Evolutionary conservation across 2,113 vertebrate genomes (phyloP), one percentile per base, ranked within the genome.

Genomic region (Egretta garzetta): DNA sequence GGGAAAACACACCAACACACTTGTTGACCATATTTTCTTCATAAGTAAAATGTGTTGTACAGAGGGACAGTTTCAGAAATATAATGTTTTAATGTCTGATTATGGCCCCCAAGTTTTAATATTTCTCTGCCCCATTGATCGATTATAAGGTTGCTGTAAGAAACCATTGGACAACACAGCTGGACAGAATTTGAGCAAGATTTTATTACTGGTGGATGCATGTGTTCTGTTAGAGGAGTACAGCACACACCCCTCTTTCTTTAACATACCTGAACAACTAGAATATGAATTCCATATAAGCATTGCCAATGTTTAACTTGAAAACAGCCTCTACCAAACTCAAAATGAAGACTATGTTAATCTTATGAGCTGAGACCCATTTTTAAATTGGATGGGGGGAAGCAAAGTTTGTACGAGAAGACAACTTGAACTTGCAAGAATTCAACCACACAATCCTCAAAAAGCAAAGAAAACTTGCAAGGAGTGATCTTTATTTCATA

Each of bases 1-100:
- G 96, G 98, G 22, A 99, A 98, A 96, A 99, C 12, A 99, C 47
- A 96, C 95, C 37, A 93, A 98, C 9, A 85, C 97, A 75, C 96
- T 99, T 94, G 96, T 98, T 74, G 98, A 98, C 72, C 97, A 97
- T 30, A 97, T 98, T 77, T 98, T 97, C 93, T 98, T 98, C 77
- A 98, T 93, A 98, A 99, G 96, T 98, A 96, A 96, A 96, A 50
- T 26, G 63, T 10, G n/a, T 27, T 35, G 24, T 15, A 81, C 1
- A 45, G 13, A 58, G n/a, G 9, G 28, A 79, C 10, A 55, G 13
- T 79, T 88, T 67, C 73, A 68, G 37, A 86, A 72, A 71, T 39
- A 39, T 2, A 18, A n/a, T 20, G 5, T 49, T 81, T 90, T 58
- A 53, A 39, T 58, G 7, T 35, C 41, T 71, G 45, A 66, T 56